These are phyloP conservation scores for Halcyon leucocephala DNA, from an alignment of 2,797 vertebrate genomes.

Conservation along the genomic window DNA sequence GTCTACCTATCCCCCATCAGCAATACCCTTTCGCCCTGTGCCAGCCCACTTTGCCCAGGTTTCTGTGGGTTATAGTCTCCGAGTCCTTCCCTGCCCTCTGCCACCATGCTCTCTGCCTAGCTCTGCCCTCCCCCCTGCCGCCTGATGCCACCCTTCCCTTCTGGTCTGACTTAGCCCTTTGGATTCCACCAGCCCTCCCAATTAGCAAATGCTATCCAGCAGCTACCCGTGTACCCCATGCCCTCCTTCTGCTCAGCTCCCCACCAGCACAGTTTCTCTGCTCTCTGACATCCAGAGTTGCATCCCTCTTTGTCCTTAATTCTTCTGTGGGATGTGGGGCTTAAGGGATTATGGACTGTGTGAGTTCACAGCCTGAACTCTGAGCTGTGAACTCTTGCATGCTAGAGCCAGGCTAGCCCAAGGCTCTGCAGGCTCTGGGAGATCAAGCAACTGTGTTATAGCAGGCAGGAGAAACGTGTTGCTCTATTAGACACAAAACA, in stretches of 20 bases:
- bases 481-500: neutral
- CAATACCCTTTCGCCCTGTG: fast-evolving
- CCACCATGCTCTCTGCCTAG: neutral
- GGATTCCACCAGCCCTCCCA: neutral
- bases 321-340: neutral
- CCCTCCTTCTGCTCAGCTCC: neutral
- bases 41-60: neutral
- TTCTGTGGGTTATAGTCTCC: neutral
- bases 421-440: neutral
- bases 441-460: neutral
- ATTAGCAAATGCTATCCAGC: neutral
- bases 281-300: neutral
- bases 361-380: neutral
- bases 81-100: neutral
- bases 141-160: fast-evolving
- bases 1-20: neutral
- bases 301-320: constrained; percentile 17
- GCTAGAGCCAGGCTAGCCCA: neutral
- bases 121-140: neutral
- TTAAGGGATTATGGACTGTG: constrained; percentile 40
- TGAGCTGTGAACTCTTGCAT: neutral
- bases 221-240: neutral
- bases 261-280: fast-evolving
- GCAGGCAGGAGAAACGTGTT: neutral
- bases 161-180: neutral